phyloP scores from a whole-genome alignment of 2,797 vertebrate species.

The Malurus splendens region DNA sequence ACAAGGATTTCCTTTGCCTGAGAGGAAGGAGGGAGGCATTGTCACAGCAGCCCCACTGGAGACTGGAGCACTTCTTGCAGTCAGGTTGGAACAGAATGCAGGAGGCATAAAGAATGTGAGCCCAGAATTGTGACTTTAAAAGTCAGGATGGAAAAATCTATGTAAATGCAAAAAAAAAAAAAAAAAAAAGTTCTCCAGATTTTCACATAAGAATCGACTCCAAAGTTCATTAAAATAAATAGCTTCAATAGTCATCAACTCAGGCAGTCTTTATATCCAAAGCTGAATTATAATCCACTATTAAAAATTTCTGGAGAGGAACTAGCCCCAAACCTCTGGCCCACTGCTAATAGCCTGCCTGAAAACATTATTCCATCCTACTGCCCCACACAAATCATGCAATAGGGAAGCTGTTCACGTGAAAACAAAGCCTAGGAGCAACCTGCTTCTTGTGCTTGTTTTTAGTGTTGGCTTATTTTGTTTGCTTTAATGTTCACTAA shows the following conservation, averaged over 20 bases:
- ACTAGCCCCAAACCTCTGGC: conserved; percentile 1
- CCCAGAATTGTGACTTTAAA: not conserved
- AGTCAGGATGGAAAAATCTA: not conserved
- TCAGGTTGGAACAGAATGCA: not conserved
- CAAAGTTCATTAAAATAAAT: not conserved
- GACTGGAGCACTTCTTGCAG: not conserved
- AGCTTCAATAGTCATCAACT: conserved; percentile 4
- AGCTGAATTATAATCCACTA: conserved; percentile 7
- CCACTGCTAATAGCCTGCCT: not conserved
- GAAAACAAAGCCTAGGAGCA: conserved; percentile 8
- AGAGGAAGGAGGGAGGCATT: not conserved
- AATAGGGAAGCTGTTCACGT: not conserved
- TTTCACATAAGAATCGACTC: not conserved
- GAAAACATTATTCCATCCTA: not conserved
- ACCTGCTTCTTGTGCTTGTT: not conserved
- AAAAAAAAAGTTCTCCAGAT: not conserved
- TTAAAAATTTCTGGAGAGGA: conserved; percentile 29
- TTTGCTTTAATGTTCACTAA: not conserved
- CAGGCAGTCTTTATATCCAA: not conserved
- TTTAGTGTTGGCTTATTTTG: not conserved
- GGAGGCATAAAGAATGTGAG: not conserved
- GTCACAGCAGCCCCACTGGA: not conserved
- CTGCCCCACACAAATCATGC: not conserved
- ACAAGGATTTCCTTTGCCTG: not conserved
- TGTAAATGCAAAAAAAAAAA: not conserved